Conservation (phyloP, 2,797 vertebrate species). For the Micropoecilia bifurca region DNA sequence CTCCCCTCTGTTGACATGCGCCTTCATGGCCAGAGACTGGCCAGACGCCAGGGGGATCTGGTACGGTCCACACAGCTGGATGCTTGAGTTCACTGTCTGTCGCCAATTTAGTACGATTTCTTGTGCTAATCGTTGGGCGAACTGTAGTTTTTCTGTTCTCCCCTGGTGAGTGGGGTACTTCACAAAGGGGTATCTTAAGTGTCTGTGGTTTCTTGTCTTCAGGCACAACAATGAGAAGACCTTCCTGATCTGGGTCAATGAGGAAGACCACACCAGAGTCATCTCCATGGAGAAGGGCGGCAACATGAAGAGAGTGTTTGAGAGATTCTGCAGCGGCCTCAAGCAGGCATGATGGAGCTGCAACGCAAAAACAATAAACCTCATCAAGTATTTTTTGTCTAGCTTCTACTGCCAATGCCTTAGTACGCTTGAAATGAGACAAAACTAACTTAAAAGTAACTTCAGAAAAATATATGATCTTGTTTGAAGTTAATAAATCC, state of each 20-base stretch:
- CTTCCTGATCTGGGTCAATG: slow-evolving; percentile 95
- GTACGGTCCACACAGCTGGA: slow-evolving; percentile 73
- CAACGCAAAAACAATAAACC: no score
- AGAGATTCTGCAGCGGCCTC: slow-evolving; percentile 92
- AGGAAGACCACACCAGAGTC: slow-evolving; percentile 95
- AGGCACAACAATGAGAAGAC: slow-evolving; percentile 96
- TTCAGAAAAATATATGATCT: no score
- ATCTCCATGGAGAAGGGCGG: slow-evolving; percentile 99
- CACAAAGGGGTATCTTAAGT: slow-evolving; percentile 8
- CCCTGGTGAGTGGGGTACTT: background rate
- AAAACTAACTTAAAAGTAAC: no score
- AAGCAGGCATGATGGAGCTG: slow-evolving; percentile 82
- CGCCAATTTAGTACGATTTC: background rate
- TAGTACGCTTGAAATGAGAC: no score
- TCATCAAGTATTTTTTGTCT: no score
- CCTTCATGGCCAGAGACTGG: slow-evolving; percentile 95
- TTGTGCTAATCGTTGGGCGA: background rate
- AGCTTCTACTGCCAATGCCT: no score
- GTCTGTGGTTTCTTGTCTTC: slow-evolving; percentile 14
- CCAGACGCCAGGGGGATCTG: slow-evolving; percentile 94
- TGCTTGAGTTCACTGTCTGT: slow-evolving; percentile 38
- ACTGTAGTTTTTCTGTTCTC: background rate
- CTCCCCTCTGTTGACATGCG: slow-evolving; percentile 90
- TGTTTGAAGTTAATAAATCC: no score
- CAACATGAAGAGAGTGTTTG: slow-evolving; percentile 96